Percentiles rank a stretch among this genome's conserved stretches.
Conservation (phyloP, 2,888 invertebrate genomes). For the Trissoscelio sp. region DNA sequence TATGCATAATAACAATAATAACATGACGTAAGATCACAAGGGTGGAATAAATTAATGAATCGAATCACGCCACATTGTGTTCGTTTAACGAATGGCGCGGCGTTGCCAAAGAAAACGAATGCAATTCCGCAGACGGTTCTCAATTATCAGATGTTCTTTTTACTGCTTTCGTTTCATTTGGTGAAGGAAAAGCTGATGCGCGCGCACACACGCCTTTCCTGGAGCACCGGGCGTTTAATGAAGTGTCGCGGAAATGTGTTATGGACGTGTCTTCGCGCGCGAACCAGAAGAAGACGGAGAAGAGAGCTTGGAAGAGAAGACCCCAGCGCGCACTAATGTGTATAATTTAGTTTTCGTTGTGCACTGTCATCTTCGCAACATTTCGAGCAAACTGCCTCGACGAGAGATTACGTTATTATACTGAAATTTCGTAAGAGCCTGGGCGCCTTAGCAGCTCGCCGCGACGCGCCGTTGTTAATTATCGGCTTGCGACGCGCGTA, state of each 20-base stretch:
- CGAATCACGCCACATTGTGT: slow-evolving; percentile 39
- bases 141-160: slow-evolving; percentile 55
- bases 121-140: slow-evolving; percentile 33
- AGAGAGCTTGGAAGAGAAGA: slow-evolving; percentile 38
- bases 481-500: slow-evolving; percentile 35
- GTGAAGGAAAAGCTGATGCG: slow-evolving; percentile 49
- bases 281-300: slow-evolving; percentile 35
- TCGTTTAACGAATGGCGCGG: slow-evolving; percentile 3
- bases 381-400: slow-evolving; percentile 56
- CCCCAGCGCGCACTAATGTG: slow-evolving; percentile 55
- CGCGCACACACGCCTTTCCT: slow-evolving; percentile 6
- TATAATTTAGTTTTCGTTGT: slow-evolving; percentile 66
- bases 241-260: slow-evolving; percentile 55
- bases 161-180: slow-evolving; percentile 36
- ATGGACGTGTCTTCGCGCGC: slow-evolving; percentile 24
- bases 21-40: slow-evolving; percentile 31
- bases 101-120: slow-evolving; percentile 30
- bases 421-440: slow-evolving; percentile 54
- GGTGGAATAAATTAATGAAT: slow-evolving; percentile 51
- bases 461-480: slow-evolving; percentile 42
- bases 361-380: slow-evolving; percentile 63
- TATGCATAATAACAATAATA: slow-evolving; percentile 42
- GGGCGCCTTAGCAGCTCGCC: slow-evolving; percentile 40
- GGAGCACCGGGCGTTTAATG: slow-evolving; percentile 53
- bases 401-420: slow-evolving; percentile 65